Evolutionary conservation across 2,888 invertebrate genomes (phyloP), one percentile per base, ranked within the genome.

Genomic region (Microctonus hyperodae): DNA sequence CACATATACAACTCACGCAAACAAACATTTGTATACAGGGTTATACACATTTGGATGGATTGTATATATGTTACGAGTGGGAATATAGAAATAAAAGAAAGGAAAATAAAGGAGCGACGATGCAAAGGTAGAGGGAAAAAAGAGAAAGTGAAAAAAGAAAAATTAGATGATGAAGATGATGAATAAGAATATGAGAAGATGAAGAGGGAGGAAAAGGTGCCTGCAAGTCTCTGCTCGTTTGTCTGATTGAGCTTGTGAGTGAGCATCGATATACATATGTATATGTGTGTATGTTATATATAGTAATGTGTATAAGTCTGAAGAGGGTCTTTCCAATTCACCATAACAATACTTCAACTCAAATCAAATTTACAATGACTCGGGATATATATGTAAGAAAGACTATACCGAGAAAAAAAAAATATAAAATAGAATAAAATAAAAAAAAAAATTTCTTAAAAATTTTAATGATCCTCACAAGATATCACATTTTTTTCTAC

Each of bases 281-380:
- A 28, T 33, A 7, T 25, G 22, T 55, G 37, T 28, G 25, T 33
- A 50, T 22, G n/a, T n/a, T n/a, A n/a, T n/a, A 16, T 55, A 13
- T 9, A 13, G 11, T 11, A 13, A 25, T 40, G 37, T 37, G 23
- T n/a, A 6, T 13, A 37, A 7, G 16, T 31, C 58, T 58, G 72
- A 72, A 71, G 69, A 72, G 72, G 72, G 72, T 72, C 72, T 64
- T 71, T 69, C 69, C 69, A 67, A 71, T 70, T 71, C 71, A 68
- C 40, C 48, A 40, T 58, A 66, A 68, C 69, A 66, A 72, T 68
- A 68, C 69, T 70, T 64, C 64, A 57, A 67, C 71, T 64, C 48
- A 64, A 72, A 70, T 71, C 69, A 70, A 66, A 64, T 66, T 70
- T 56, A 71, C 67, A 70, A 69, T 70, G 69, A 70, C 68, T 67